Conservation (phyloP, 2,113 vertebrate genomes). For the Lichenostomus cassidix region DNA sequence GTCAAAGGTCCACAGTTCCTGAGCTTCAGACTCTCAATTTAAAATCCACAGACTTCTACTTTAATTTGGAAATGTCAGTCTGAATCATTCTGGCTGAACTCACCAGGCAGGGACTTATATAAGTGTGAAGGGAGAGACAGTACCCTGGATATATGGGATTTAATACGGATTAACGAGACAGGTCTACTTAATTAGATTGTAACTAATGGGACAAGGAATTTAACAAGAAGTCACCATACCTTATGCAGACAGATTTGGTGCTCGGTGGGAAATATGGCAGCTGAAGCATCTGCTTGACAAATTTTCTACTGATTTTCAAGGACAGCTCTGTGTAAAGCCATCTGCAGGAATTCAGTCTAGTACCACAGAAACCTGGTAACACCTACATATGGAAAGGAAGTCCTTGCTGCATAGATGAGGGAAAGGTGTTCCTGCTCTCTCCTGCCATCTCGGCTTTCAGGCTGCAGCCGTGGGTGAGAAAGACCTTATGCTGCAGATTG, state of each 20-base stretch:
- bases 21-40: not conserved
- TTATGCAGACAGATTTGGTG: not conserved
- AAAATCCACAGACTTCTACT: not conserved
- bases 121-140: not conserved
- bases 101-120: not conserved
- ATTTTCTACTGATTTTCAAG: slow-evolving; percentile 23
- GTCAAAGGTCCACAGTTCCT: not conserved
- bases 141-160: not conserved
- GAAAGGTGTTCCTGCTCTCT: not conserved
- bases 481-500: not conserved
- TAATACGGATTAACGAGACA: not conserved
- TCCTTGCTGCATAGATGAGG: not conserved
- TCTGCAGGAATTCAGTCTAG: not conserved
- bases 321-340: not conserved
- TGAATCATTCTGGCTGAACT: slow-evolving; percentile 32
- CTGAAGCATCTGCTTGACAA: not conserved
- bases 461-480: not conserved
- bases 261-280: not conserved
- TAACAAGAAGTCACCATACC: not conserved
- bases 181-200: not conserved
- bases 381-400: not conserved
- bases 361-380: not conserved
- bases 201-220: not conserved
- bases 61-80: slow-evolving; percentile 4
- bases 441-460: not conserved